Evolutionary conservation across 2,113 vertebrate species (phyloP).

Genomic region (Castor canadensis): DNA sequence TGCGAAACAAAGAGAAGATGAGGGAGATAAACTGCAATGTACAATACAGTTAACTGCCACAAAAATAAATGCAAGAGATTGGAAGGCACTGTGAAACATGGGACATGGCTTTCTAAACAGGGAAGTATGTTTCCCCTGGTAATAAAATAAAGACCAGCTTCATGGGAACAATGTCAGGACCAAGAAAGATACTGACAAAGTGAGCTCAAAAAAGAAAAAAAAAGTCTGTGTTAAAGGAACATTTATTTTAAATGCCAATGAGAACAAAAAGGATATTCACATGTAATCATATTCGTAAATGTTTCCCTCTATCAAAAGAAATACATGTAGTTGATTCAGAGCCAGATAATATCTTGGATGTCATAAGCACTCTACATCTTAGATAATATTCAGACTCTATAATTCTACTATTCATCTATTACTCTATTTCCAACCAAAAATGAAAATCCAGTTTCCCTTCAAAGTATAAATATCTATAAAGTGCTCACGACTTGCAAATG

Average conservation of each 20-base stretch:
- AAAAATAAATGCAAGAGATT: not conserved
- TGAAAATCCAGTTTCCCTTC: not conserved
- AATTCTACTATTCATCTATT: not conserved
- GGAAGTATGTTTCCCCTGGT: not conserved
- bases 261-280: not conserved
- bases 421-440: conserved; percentile 24
- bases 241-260: conserved; percentile 37
- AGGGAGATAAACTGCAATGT: not conserved
- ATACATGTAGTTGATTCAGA: not conserved
- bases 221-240: not conserved
- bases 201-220: not conserved
- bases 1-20: not conserved
- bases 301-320: not conserved
- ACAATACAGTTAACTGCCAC: not conserved
- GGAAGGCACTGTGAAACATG: not conserved
- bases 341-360: not conserved
- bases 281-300: conserved; percentile 14
- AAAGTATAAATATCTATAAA: not conserved
- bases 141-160: not conserved
- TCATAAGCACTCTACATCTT: not conserved
- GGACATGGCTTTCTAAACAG: not conserved
- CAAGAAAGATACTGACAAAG: not conserved
- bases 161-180: not conserved
- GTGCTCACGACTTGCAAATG: too few species aligned
- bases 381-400: not conserved